Conservation (phyloP, 1,140 invertebrate species). For the Bombus difficillimus region DNA sequence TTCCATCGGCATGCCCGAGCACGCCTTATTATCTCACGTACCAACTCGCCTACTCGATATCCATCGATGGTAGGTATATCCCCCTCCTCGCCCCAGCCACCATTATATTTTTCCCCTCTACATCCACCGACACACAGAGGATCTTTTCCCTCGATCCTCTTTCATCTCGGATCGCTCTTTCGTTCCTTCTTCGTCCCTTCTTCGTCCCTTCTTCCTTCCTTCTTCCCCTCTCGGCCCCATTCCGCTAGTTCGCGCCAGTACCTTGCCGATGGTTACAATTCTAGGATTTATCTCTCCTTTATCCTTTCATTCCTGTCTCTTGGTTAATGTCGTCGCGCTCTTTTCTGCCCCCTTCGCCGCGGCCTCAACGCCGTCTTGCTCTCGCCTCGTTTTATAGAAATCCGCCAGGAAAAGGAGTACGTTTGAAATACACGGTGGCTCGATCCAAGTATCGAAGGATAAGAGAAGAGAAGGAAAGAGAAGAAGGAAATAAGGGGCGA, state of each 20-base stretch:
- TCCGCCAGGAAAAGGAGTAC: neutral
- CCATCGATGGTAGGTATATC: conserved; percentile 72
- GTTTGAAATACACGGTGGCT: neutral
- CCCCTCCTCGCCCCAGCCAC: conserved; percentile 44
- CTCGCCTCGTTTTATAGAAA: conserved; percentile 29
- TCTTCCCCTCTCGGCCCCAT: neutral
- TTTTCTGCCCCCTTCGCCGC: neutral
- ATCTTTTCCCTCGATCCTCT: neutral
- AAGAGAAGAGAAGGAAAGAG: neutral
- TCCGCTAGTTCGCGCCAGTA: conserved; percentile 54
- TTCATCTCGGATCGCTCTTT: neutral
- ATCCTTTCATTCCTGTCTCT: conserved; percentile 56
- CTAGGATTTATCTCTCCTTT: conserved; percentile 58
- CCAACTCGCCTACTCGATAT: conserved; percentile 77
- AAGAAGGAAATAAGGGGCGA: neutral
- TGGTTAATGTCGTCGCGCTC: conserved; percentile 32
- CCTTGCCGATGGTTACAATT: conserved; percentile 60
- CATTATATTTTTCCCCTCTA: conserved; percentile 66
- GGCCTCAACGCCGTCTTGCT: neutral
- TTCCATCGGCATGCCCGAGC: conserved; percentile 79
- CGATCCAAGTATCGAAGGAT: neutral
- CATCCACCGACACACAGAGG: neutral
- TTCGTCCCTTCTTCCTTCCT: too few relatives aligned
- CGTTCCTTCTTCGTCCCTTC: neutral
- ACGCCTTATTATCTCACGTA: conserved; percentile 82